Evolutionary conservation across 53 echinoderm and acorn worm genomes (phyloP).

Genomic region (Stichopus horrens): DNA sequence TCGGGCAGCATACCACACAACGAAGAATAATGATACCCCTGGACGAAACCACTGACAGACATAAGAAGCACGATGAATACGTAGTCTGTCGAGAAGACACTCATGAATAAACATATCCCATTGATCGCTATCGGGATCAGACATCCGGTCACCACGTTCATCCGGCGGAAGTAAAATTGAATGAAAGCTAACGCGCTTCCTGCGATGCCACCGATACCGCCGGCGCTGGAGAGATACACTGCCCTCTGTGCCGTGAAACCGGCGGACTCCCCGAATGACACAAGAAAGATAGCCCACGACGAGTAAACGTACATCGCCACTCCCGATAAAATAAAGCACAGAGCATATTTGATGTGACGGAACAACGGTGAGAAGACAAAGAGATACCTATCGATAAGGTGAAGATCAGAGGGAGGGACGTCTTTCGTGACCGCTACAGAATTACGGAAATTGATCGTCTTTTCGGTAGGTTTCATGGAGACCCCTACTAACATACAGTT

Average conservation of each 20-base stretch:
- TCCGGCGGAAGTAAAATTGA: not conserved
- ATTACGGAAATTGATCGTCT: not conserved
- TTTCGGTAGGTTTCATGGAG: not conserved
- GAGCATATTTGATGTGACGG: not conserved
- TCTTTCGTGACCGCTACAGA: not conserved
- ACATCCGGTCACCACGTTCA: not conserved
- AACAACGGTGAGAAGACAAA: not conserved
- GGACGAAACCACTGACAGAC: conserved; percentile 2
- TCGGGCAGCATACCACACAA: not conserved
- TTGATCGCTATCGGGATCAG: not conserved
- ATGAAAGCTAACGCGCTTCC: not conserved
- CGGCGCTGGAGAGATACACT: conserved; percentile 6
- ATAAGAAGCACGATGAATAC: not conserved
- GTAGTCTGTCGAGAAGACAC: not conserved
- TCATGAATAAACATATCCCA: not conserved
- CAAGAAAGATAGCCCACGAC: conserved; percentile 40
- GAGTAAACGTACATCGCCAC: conserved; percentile 24
- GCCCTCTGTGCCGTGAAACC: not conserved
- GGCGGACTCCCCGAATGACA: conserved; percentile 1
- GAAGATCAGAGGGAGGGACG: not conserved
- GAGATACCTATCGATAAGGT: not conserved
- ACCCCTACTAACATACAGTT: conserved; percentile 24
- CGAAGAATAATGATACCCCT: conserved; percentile 10
- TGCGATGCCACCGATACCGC: conserved; percentile 17
- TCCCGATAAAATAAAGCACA: not conserved